Conservation (phyloP, 2,888 invertebrate genomes). For the Tricholauxania praeusta region DNA sequence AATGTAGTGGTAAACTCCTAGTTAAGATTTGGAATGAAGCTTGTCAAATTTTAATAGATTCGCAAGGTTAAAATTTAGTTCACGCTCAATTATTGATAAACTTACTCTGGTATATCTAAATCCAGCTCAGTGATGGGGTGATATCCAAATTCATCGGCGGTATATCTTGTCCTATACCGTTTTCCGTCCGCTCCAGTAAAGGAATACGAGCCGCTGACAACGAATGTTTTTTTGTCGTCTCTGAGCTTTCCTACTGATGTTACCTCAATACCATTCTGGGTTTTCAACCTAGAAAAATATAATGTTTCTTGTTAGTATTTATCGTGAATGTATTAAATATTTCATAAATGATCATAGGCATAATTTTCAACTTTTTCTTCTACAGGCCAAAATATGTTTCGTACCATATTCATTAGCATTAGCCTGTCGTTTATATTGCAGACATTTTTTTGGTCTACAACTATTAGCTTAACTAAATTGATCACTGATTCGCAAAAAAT, state of each 20-base stretch:
- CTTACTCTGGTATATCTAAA: constrained; percentile 65
- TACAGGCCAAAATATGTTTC: neutral
- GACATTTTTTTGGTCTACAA: no score
- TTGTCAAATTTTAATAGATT: no score
- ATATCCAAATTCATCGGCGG: constrained; percentile 67
- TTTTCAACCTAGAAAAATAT: constrained; percentile 59
- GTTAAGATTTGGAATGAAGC: no score
- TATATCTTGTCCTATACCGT: constrained; percentile 66
- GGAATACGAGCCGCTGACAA: constrained; percentile 67
- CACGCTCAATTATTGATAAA: constrained; percentile 5
- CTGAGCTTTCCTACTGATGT: constrained; percentile 66
- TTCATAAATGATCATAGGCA: neutral
- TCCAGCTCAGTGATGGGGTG: constrained; percentile 68
- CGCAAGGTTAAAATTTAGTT: no score
- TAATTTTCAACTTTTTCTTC: neutral
- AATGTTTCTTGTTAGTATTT: neutral
- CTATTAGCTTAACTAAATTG: no score
- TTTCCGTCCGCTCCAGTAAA: constrained; percentile 68
- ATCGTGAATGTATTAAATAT: neutral
- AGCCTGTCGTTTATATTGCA: no score
- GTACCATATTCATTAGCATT: neutral
- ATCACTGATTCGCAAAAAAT: no score
- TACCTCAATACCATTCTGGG: constrained; percentile 67
- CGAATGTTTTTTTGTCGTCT: constrained; percentile 65
- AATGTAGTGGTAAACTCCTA: no score